phyloP scores from a whole-genome alignment of 2,113 vertebrate species.

The Protobothrops flavoviridis region DNA sequence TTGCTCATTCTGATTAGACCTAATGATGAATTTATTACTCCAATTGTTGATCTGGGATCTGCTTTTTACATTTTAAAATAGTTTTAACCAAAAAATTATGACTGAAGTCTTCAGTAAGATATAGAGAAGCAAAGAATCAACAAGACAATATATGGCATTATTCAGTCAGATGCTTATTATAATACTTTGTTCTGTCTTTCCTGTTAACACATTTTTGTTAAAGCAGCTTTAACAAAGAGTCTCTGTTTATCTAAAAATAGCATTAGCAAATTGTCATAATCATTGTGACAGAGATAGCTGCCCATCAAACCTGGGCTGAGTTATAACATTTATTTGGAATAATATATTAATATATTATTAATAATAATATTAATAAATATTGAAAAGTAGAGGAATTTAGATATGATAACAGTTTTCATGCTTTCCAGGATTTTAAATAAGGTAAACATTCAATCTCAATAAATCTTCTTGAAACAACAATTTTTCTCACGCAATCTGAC shows the following conservation, averaged over 20 bases:
- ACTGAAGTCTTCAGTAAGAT: not conserved
- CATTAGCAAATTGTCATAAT: not conserved
- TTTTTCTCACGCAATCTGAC: not conserved
- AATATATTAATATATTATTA: too few species aligned
- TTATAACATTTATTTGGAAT: not conserved
- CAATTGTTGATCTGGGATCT: not conserved
- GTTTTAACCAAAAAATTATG: slow-evolving; percentile 17
- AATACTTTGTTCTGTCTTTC: not conserved
- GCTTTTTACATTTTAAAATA: not conserved
- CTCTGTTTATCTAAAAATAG: not conserved
- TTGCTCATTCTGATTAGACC: not conserved
- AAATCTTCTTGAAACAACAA: not conserved
- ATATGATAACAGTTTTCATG: not conserved
- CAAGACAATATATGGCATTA: not conserved
- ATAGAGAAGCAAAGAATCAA: not conserved
- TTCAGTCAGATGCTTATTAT: not conserved
- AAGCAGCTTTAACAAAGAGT: not conserved
- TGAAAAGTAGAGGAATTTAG: not conserved
- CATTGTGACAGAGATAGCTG: not conserved
- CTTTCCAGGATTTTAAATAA: not conserved
- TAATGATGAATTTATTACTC: not conserved
- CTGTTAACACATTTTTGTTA: not conserved
- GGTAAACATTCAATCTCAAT: not conserved
- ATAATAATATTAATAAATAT: too few species aligned
- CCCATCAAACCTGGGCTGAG: not conserved